A percentile compares a stretch with the other conserved stretches of the same genome.
phyloP scores from a whole-genome alignment of 2,888 invertebrate genomes.

The Actias luna region DNA sequence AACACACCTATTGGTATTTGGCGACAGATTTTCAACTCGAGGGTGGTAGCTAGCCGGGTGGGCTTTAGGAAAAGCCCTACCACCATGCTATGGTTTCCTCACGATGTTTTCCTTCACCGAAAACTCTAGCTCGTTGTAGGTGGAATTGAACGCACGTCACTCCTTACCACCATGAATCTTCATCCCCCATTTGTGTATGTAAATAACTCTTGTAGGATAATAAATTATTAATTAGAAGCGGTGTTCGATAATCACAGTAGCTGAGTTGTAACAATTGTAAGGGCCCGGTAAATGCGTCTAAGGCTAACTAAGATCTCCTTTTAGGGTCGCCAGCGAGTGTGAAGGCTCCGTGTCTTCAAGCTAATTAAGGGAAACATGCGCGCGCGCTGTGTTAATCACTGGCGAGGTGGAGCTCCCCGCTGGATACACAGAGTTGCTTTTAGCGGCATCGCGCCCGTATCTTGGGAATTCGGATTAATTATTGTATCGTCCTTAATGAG shows the following conservation, averaged over 20 bases:
- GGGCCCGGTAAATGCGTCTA: not conserved
- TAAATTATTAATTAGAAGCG: not conserved
- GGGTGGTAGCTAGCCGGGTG: no score
- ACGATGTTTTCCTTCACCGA: no score
- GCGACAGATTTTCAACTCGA: no score
- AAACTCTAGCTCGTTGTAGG: no score
- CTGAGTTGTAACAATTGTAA: constrained; percentile 13
- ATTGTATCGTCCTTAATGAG: constrained; percentile 58
- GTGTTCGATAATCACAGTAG: not conserved
- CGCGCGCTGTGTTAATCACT: constrained; percentile 69
- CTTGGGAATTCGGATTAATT: constrained; percentile 73
- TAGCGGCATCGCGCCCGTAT: constrained; percentile 70
- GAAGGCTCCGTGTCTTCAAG: constrained; percentile 63
- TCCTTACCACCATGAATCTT: no score
- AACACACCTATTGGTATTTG: no score
- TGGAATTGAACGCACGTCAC: no score
- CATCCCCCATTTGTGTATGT: no score
- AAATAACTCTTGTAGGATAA: not conserved
- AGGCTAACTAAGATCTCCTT: constrained; percentile 68
- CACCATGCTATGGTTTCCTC: no score
- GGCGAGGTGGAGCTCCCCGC: constrained; percentile 45
- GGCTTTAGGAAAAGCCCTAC: no score
- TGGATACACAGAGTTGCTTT: constrained; percentile 72
- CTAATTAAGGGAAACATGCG: constrained; percentile 78
- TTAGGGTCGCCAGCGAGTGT: constrained; percentile 66